Base-by-base conservation (phyloP, 1,140 invertebrate genomes). In the Nasonia longicornis region DNA sequence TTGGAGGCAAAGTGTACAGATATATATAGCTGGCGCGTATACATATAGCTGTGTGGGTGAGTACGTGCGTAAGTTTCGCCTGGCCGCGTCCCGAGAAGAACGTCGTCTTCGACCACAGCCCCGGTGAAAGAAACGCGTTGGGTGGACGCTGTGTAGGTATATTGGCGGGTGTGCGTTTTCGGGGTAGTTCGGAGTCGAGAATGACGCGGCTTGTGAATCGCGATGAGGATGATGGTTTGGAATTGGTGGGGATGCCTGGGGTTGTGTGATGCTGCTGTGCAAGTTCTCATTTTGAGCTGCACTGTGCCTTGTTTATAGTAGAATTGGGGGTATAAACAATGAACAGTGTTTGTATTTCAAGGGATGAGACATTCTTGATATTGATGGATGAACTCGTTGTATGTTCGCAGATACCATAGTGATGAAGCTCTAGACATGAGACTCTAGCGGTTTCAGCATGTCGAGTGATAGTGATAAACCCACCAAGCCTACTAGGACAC, bases 381-480 rank as follows among this genome's bases (percentile, higher is more conserved):
- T 58, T 20, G 1, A 20, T 58, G 52, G 52, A 20, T 20, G 6
- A 4, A 4, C 14, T 58, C 16, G 6, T 42, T 73, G 22, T 75
- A 66, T 75, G 16, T 69, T 80, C 64, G 16, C 45, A 75, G 72
- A 2, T 48, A 48, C 2, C 26, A 26, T 7, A 58, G 58, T 75
- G 38, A 71, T 58, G 26, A 71, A 64, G 67, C 80, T 48, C 3
- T 75, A n/a, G 52, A 72, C 26, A 63, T 77, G 52, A 81, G 14
- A 70, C n/a, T 64, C 42, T n/a, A 63, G 64, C 29, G 70, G 71
- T 64, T 72, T 22, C 22, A 88, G 86, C 77, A 90, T 90, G 89
- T 88, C 89, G 78, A 89, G 86, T 82, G 87, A 89, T 79, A 87
- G 85, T 52, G 87, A 88, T 75, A 82, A 72, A 82, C 67, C 70